Evolutionary conservation across 2,888 invertebrate species (phyloP).

Genomic region (Parnassius apollo): DNA sequence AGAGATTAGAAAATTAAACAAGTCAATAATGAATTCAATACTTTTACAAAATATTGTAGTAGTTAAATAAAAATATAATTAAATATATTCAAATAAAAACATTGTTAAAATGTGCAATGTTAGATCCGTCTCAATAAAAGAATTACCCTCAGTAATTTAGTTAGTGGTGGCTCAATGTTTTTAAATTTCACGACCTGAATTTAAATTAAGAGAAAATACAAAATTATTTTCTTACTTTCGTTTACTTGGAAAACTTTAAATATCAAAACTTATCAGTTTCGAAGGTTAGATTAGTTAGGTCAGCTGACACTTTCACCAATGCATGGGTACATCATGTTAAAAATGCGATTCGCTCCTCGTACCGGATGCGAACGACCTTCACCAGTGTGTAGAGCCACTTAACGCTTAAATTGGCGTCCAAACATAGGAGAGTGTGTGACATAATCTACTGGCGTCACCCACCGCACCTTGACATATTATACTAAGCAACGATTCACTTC

Average conservation of each 20-base stretch:
- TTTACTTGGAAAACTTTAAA: too few relatives aligned
- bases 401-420: constrained; percentile 59
- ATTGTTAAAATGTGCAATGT: constrained; percentile 7
- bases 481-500: constrained; percentile 18
- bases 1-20: neutral
- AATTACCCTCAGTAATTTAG: neutral
- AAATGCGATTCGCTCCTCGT: constrained; percentile 27
- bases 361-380: constrained; percentile 72
- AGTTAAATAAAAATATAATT: constrained; percentile 13
- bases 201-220: neutral
- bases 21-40: constrained; percentile 9
- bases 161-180: neutral
- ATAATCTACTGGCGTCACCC: constrained; percentile 69
- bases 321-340: constrained; percentile 10
- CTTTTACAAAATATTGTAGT: constrained; percentile 3
- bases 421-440: constrained; percentile 60
- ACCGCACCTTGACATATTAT: constrained; percentile 64
- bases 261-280: too few relatives aligned
- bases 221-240: too few relatives aligned
- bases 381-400: constrained; percentile 58
- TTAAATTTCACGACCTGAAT: neutral
- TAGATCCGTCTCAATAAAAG: constrained; percentile 8
- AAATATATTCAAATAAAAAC: neutral
- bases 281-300: constrained; percentile 10
- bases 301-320: constrained; percentile 50